Conservation (phyloP, 2,113 vertebrate genomes). For the Phrynosoma blainvillii region DNA sequence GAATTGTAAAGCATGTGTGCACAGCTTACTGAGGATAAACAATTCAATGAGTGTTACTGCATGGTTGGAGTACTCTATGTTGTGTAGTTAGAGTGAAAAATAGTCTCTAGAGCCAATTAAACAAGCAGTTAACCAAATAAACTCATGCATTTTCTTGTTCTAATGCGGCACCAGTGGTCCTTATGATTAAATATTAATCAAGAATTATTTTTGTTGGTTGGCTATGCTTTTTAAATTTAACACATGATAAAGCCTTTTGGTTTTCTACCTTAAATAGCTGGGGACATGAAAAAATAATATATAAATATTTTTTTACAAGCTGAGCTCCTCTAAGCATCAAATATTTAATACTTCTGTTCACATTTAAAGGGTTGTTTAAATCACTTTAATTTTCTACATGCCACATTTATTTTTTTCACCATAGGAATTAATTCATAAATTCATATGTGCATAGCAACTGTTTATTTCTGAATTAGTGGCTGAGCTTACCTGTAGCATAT, state of each 20-base stretch:
- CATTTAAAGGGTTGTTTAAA: conserved; percentile 8
- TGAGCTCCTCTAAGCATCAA: conserved; percentile 10
- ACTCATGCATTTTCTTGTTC: not conserved
- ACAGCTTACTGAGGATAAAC: not conserved
- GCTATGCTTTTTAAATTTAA: conserved; percentile 42
- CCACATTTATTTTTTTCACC: conserved; percentile 6
- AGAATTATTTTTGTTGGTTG: conserved; percentile 37
- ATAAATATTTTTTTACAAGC: conserved; percentile 1
- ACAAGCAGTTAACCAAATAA: conserved; percentile 32
- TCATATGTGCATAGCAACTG: not conserved
- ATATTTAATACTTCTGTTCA: not conserved
- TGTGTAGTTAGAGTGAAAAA: conserved; percentile 14
- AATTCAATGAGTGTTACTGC: not conserved
- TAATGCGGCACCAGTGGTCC: not conserved
- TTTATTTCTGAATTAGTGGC: conserved; percentile 19
- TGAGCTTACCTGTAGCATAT: not conserved
- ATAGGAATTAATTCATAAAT: not conserved
- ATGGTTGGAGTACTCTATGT: not conserved
- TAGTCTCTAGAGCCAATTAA: conserved; percentile 15
- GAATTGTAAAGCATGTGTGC: not conserved
- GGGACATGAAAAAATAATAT: not conserved
- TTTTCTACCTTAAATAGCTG: conserved; percentile 28
- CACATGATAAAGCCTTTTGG: not conserved
- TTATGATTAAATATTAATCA: conserved; percentile 27
- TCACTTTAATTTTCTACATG: not conserved